Base-by-base conservation (phyloP, 2,888 invertebrate genomes). In the Barypeithes pellucidus region DNA sequence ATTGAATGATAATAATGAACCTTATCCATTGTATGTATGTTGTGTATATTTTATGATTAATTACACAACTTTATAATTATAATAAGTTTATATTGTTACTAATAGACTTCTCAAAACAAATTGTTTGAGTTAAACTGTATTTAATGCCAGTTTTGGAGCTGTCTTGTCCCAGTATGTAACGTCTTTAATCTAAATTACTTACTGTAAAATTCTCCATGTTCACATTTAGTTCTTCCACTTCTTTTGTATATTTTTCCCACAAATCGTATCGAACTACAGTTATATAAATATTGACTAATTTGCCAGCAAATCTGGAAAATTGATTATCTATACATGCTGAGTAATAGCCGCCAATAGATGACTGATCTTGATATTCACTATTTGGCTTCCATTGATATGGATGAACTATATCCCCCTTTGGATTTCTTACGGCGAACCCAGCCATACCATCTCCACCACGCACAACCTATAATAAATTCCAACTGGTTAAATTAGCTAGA, bases 371-470 rank as follows among this genome's bases (percentile, higher is more conserved):
- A 80, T 96, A 96, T 83, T 96, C 96, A 0, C 95, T 92, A 78
- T 91, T 94, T n/a, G 94, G 89, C 82, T 93, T 91, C 96, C 96
- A 97, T 81, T 95, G 94, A 82, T 97, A 97, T 0, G 96, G 96
- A 82, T 94, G 93, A 5, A 96, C 95, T 78, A 95, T 91, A 82
- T 92, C 89, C 0, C 95, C 95, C 67, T 91, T 90, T 0, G 97
- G 96, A 86, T 96, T 93, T 73, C 95, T 89, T 0, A 97, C 94
- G 0, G 95, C 95, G 84, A 97, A 95, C 1, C 96, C 97, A 73
- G 96, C 96, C 92, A 95, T 96, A 9, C 96, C 95, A 87, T 97
- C 97, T 18, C 97, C 97, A 5, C 97, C 97, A 84, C 95, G 90
- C 78, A 97, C 88, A 20, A 97, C 96, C 96, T 96, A 81, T 16